Evolutionary conservation across 2,113 vertebrate genomes (phyloP).

Genomic region (Cyphotilapia sp.): DNA sequence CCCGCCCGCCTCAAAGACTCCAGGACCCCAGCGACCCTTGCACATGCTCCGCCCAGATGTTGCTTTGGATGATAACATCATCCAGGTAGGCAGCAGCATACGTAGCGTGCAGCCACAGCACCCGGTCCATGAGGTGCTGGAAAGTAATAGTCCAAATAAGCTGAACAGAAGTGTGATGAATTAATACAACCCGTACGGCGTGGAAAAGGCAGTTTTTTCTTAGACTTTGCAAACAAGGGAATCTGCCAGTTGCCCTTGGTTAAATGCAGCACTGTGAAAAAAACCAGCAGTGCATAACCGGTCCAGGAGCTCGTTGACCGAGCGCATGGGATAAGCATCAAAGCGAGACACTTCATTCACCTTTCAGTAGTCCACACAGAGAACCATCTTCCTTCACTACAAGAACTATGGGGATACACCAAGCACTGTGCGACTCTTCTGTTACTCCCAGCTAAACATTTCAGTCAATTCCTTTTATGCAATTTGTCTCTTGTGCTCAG

Average conservation of each 20-base stretch:
- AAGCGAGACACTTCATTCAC: neutral
- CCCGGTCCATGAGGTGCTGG: neutral
- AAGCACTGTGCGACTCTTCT: neutral
- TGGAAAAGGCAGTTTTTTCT: neutral
- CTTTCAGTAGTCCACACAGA: neutral
- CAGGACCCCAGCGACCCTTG: accelerated
- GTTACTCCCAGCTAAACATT: neutral
- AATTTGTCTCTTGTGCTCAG: neutral
- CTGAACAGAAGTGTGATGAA: neutral
- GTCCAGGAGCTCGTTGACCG: neutral
- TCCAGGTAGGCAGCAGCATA: neutral
- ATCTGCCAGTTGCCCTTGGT: neutral
- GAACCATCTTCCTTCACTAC: neutral
- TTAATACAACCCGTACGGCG: neutral
- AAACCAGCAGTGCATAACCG: accelerated
- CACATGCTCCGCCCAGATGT: neutral
- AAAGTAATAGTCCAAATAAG: neutral
- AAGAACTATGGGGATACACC: neutral
- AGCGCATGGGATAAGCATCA: neutral
- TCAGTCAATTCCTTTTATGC: neutral
- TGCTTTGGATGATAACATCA: neutral
- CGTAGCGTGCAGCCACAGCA: accelerated
- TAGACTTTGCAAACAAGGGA: neutral
- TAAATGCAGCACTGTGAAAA: neutral
- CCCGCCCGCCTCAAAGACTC: neutral